These are phyloP conservation scores for Calonectris borealis DNA, from an alignment of 2,113 vertebrate species.

Conservation along the genomic window DNA sequence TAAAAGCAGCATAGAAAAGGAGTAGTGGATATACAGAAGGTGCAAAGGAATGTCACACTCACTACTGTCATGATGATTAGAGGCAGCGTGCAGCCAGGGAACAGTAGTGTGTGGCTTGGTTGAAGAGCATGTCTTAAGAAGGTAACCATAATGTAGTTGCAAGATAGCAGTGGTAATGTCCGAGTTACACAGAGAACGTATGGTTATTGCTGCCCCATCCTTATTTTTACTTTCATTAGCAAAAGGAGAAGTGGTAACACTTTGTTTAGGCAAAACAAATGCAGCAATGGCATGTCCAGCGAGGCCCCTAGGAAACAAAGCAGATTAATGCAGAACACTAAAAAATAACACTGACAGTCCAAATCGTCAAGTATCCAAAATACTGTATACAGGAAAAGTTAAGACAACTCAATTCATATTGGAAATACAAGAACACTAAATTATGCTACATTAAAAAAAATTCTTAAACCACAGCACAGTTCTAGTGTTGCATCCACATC, in stretches of 20 bases:
- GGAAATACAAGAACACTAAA: conserved; percentile 44
- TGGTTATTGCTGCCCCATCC: not conserved
- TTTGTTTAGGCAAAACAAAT: not conserved
- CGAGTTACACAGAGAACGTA: not conserved
- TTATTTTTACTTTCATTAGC: not conserved
- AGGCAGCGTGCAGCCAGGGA: not conserved
- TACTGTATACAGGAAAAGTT: conserved; percentile 55
- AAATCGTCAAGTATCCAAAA: conserved; percentile 60
- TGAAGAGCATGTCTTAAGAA: not conserved
- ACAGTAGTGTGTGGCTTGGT: not conserved
- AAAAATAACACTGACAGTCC: conserved; percentile 38
- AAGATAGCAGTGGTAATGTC: not conserved
- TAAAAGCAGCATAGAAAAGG: conserved; percentile 25
- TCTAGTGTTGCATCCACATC: conserved; percentile 20
- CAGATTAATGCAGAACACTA: conserved; percentile 25
- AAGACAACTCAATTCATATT: conserved; percentile 60
- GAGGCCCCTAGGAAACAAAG: not conserved
- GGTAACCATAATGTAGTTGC: not conserved
- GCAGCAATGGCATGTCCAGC: conserved; percentile 59
- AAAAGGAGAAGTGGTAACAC: not conserved
- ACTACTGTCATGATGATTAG: not conserved
- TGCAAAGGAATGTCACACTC: not conserved
- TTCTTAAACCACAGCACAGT: conserved; percentile 41
- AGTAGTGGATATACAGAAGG: not conserved
- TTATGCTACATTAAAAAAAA: conserved; percentile 44